Conservation (phyloP, 92 coral and sea anemone genomes). For the Bergia sp. region DNA sequence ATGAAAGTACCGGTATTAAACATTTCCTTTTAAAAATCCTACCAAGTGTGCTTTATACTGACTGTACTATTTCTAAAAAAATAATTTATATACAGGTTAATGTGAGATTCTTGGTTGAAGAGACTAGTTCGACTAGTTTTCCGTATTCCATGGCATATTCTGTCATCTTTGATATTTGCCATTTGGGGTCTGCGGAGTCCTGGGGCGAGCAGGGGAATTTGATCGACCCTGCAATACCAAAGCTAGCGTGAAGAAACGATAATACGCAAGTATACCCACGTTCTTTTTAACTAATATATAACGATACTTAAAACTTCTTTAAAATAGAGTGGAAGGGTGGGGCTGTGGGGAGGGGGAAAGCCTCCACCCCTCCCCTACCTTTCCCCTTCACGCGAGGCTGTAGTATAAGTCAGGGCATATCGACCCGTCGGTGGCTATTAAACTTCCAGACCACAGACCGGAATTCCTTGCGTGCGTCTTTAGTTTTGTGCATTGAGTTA, state of each 20-base stretch:
- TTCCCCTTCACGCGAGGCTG: no score
- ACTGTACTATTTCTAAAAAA: no score
- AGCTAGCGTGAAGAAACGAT: no score
- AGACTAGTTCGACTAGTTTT: no score
- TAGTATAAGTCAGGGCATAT: no score
- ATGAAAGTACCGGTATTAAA: background rate
- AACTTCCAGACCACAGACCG: no score
- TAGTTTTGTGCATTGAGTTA: no score
- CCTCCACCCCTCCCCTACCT: no score
- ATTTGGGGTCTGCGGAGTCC: conserved; percentile 31
- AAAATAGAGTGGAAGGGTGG: background rate
- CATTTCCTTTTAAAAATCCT: background rate
- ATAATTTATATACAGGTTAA: background rate
- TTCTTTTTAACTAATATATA: background rate
- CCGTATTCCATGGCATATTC: background rate
- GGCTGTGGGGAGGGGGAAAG: no score
- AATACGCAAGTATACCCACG: no score
- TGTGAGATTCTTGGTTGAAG: background rate
- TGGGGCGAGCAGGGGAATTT: conserved; percentile 29
- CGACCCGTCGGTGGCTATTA: no score
- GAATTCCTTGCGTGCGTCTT: no score
- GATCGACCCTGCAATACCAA: conserved; percentile 33
- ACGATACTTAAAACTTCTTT: background rate
- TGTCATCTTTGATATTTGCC: conserved; percentile 41
- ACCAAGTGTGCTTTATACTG: background rate